Evolutionary conservation across 2,797 vertebrate genomes (phyloP).

Genomic region (Phataginus tetradactyla): DNA sequence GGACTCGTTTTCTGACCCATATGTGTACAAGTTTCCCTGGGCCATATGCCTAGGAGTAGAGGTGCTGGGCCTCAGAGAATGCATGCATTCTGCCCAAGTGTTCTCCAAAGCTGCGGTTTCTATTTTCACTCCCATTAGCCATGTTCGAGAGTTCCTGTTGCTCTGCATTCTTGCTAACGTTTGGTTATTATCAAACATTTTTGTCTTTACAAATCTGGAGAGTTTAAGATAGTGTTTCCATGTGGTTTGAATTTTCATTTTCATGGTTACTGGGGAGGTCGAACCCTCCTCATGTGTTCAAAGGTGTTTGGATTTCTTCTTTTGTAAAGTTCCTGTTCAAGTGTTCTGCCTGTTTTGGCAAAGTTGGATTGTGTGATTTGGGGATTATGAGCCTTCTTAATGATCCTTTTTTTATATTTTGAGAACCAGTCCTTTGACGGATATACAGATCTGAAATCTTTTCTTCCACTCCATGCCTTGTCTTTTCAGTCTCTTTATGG

Average conservation of each 20-base stretch:
- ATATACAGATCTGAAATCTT: background rate
- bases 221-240: background rate
- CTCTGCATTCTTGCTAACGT: background rate
- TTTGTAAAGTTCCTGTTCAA: background rate
- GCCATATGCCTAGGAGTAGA: background rate
- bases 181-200: background rate
- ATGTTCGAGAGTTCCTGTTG: background rate
- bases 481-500: background rate
- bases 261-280: background rate
- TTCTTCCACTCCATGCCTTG: background rate
- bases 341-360: background rate
- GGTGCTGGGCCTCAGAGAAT: no score
- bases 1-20: background rate
- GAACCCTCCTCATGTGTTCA: background rate
- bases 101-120: background rate
- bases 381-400: background rate
- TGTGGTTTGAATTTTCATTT: background rate
- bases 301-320: background rate
- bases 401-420: background rate
- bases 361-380: background rate
- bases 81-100: background rate
- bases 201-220: background rate
- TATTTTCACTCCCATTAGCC: background rate
- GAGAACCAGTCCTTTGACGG: background rate
- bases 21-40: fast-evolving